phyloP scores from a whole-genome alignment of 2,888 invertebrate genomes.

The Hirtodrosophila trivittata region DNA sequence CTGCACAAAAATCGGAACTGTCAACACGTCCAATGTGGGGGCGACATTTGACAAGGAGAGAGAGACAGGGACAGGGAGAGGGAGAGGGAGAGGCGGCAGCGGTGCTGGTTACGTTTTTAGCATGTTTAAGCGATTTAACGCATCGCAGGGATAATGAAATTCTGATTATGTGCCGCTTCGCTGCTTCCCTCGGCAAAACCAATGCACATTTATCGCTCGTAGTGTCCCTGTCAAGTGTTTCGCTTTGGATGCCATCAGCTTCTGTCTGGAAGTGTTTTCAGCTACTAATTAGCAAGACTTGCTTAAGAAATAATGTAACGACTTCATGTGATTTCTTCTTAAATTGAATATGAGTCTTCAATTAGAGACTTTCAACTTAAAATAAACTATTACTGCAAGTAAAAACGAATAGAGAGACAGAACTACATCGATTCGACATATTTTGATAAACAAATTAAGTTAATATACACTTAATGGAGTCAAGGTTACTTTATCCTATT shows the following conservation, averaged over 20 bases:
- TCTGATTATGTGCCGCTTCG: slow-evolving; percentile 77
- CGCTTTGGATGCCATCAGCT: too few relatives aligned
- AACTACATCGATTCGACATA: too few relatives aligned
- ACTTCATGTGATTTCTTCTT: slow-evolving; percentile 7
- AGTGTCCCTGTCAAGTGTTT: slow-evolving; percentile 60
- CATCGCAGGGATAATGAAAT: slow-evolving; percentile 80
- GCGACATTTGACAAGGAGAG: slow-evolving; percentile 1
- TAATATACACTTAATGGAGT: too few relatives aligned
- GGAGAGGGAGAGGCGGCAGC: too few relatives aligned
- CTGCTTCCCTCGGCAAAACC: slow-evolving; percentile 49
- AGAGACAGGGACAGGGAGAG: slow-evolving; percentile 4
- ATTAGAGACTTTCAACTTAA: too few relatives aligned
- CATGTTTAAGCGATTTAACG: slow-evolving; percentile 81
- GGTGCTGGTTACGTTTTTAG: slow-evolving; percentile 48
- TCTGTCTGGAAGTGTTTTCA: too few relatives aligned
- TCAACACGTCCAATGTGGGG: slow-evolving; percentile 76
- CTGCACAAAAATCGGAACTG: slow-evolving; percentile 65
- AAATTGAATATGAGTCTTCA: too few relatives aligned
- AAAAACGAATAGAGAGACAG: too few relatives aligned
- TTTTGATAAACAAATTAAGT: too few relatives aligned
- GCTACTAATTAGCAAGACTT: slow-evolving; percentile 55
- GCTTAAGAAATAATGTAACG: slow-evolving; percentile 16
- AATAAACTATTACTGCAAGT: slow-evolving; percentile 8
- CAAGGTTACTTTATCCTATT: too few relatives aligned
- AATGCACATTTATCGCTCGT: slow-evolving; percentile 52